A percentile compares a stretch with the other conserved stretches of the same genome.
phyloP scores from a whole-genome alignment of 2,113 vertebrate genomes.

The Alligator mississippiensis region DNA sequence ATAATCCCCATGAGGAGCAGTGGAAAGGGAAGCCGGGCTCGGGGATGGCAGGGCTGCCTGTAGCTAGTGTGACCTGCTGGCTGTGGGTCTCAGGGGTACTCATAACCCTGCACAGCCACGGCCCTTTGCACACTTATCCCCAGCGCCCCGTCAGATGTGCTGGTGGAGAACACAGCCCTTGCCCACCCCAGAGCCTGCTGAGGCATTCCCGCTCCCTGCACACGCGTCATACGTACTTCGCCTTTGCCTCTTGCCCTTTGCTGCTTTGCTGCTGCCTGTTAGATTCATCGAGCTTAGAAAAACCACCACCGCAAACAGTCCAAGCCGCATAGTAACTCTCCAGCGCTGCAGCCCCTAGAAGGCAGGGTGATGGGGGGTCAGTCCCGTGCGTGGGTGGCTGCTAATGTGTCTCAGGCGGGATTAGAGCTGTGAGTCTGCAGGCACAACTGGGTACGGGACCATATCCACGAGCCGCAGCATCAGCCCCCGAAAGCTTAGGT shows the following conservation, averaged over 20 bases:
- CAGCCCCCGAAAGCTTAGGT: constrained; percentile 66
- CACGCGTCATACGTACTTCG: constrained; percentile 87
- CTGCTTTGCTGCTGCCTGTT: constrained; percentile 83
- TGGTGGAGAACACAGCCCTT: too few relatives aligned
- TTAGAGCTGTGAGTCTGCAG: constrained; percentile 81
- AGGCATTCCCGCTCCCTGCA: not conserved
- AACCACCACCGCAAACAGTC: constrained; percentile 91
- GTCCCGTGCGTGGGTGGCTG: constrained; percentile 69
- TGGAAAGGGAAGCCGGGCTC: too few relatives aligned
- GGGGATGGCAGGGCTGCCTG: too few relatives aligned
- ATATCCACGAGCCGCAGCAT: constrained; percentile 75
- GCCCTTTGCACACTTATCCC: not conserved
- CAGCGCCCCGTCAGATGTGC: not conserved
- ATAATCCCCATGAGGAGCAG: too few relatives aligned
- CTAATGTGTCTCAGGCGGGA: constrained; percentile 74
- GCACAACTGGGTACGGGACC: constrained; percentile 66
- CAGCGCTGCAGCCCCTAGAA: constrained; percentile 82
- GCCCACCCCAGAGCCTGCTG: not conserved
- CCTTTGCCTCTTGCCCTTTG: constrained; percentile 92
- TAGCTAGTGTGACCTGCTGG: too few relatives aligned
- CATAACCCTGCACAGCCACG: too few relatives aligned
- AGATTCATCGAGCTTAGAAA: constrained; percentile 93
- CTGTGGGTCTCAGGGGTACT: not conserved
- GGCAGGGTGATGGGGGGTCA: constrained; percentile 80
- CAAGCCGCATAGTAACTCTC: constrained; percentile 96